Evolutionary conservation across 2,113 vertebrate genomes (phyloP).

Genomic region (Rhinoptilus africanus): DNA sequence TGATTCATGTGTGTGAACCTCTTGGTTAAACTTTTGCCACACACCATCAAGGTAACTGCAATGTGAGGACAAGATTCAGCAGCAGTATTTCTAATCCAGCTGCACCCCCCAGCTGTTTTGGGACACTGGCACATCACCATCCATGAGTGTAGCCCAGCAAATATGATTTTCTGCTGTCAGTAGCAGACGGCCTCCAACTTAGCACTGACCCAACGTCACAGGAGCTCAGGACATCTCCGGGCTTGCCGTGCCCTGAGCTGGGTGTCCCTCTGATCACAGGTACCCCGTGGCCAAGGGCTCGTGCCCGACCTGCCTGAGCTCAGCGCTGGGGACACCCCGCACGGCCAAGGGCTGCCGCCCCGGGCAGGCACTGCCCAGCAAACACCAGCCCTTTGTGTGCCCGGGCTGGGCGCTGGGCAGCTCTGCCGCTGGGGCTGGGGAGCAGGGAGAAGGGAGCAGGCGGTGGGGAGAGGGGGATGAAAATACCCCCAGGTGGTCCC

Average conservation of each 20-base stretch:
- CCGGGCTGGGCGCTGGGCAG: neutral
- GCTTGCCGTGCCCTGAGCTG: neutral
- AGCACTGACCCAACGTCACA: neutral
- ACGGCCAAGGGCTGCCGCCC: neutral
- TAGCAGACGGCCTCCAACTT: neutral
- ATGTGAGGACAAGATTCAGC: neutral
- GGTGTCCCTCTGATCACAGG: neutral
- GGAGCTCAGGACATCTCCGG: fast-evolving
- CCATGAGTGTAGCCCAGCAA: neutral
- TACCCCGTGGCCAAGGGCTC: neutral
- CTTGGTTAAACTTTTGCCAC: neutral
- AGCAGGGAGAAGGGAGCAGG: neutral
- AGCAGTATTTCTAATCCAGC: neutral
- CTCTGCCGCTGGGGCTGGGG: neutral
- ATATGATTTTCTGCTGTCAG: neutral
- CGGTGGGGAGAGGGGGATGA: fast-evolving
- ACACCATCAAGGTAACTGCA: neutral
- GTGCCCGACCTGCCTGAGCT: neutral
- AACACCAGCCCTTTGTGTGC: neutral
- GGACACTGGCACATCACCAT: neutral
- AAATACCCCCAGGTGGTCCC: fast-evolving
- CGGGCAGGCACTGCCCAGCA: neutral
- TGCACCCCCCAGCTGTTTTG: neutral
- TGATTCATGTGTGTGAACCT: neutral
- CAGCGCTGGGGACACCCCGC: fast-evolving